Conservation (phyloP, 2,888 invertebrate genomes). For the Sphaerophoria rueppellii region DNA sequence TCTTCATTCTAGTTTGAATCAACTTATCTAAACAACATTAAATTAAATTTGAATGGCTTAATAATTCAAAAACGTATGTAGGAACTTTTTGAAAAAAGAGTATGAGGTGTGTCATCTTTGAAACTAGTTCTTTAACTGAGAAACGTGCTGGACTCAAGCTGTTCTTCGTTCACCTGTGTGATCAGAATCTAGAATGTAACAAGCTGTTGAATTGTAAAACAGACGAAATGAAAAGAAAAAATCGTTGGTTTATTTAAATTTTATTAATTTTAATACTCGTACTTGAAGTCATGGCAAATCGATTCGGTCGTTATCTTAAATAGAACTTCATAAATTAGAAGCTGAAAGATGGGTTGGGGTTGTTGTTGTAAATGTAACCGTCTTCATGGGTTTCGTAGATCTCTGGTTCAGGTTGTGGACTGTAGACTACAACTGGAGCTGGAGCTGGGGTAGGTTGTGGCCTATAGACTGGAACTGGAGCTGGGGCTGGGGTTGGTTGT, state of each 20-base stretch:
- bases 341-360: conserved; percentile 48
- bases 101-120: too few species aligned
- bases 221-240: neutral
- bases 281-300: conserved; percentile 13
- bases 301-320: neutral
- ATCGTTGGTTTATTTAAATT: neutral
- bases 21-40: too few species aligned
- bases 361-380: conserved; percentile 53
- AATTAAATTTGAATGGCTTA: too few species aligned
- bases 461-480: neutral
- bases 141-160: too few species aligned
- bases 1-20: too few species aligned
- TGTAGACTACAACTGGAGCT: conserved; percentile 6
- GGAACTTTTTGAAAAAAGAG: too few species aligned
- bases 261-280: conserved; percentile 7
- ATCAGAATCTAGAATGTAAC: neutral
- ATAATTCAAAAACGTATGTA: too few species aligned
- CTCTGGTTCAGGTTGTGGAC: conserved; percentile 10
- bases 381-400: conserved; percentile 6
- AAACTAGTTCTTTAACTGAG: too few species aligned
- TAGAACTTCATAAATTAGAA: conserved; percentile 11
- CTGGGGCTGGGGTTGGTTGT: conserved; percentile 10
- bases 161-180: too few species aligned
- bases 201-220: neutral
- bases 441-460: conserved; percentile 24